phyloP scores from a whole-genome alignment of 2,797 vertebrate species.

The Pteronotus mesoamericanus region DNA sequence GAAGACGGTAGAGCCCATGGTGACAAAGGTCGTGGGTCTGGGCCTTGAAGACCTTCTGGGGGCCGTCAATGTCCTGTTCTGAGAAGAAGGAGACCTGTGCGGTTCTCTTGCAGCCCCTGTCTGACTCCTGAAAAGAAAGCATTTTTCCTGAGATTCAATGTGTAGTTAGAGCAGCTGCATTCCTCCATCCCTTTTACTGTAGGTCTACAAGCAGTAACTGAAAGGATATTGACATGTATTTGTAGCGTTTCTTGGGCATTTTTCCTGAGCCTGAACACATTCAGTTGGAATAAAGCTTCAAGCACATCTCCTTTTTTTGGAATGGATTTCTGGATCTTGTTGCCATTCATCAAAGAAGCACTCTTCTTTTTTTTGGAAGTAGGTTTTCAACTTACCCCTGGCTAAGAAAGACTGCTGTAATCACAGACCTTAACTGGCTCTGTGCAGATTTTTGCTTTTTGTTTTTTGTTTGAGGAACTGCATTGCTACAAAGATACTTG shows the following conservation, averaged over 20 bases:
- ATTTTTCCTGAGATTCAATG: conserved; percentile 54
- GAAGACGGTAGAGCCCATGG: not conserved
- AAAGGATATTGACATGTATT: conserved; percentile 37
- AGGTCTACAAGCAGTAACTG: conserved; percentile 41
- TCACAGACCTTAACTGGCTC: not conserved
- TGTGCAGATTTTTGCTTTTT: conserved; percentile 24
- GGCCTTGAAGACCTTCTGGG: conserved; percentile 13
- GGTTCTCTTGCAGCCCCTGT: conserved; percentile 38
- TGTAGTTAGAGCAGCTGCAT: conserved; percentile 6
- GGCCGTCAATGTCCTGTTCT: not conserved
- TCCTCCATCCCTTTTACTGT: conserved; percentile 47
- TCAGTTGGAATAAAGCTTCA: conserved; percentile 59
- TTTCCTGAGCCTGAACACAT: conserved; percentile 69
- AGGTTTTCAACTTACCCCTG: conserved; percentile 55
- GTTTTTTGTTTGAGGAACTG: conserved; percentile 34
- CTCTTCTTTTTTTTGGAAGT: conserved; percentile 58
- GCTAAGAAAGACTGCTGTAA: conserved; percentile 49
- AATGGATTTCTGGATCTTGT: conserved; percentile 62
- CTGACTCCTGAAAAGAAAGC: conserved; percentile 49
- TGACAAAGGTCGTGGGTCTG: conserved; percentile 19
- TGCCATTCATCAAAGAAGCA: conserved; percentile 61
- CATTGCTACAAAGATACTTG: conserved; percentile 65
- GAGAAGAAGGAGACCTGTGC: conserved; percentile 23
- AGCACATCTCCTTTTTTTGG: conserved; percentile 21
- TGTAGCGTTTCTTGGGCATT: conserved; percentile 15